A percentile compares a stretch with the other conserved stretches of the same genome.
Evolutionary conservation across 2,888 invertebrate species (phyloP).

Genomic region (Parnassius smintheus): DNA sequence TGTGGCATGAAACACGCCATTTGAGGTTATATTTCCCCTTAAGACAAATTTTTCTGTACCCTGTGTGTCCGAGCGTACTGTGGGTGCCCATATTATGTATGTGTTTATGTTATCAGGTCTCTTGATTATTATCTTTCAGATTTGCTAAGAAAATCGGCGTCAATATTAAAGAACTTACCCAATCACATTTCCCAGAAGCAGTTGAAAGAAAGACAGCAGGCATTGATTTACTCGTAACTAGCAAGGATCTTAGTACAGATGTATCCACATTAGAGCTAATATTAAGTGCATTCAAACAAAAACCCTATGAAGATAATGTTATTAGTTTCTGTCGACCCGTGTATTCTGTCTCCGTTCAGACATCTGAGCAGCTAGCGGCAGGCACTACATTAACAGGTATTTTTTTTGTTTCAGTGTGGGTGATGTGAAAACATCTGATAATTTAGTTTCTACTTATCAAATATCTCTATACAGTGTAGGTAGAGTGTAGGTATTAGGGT

Average conservation of each 20-base stretch:
- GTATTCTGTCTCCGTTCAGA: conserved; percentile 87
- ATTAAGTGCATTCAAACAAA: conserved; percentile 86
- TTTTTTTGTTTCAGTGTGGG: too few relatives aligned
- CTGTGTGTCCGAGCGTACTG: too few relatives aligned
- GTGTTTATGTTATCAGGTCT: too few relatives aligned
- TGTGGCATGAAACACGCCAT: too few relatives aligned
- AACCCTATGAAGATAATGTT: conserved; percentile 86
- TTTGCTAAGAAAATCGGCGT: conserved; percentile 71
- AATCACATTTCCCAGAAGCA: conserved; percentile 56
- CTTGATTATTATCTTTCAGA: conserved; percentile 38
- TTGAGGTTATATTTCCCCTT: too few relatives aligned
- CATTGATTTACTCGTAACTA: conserved; percentile 46
- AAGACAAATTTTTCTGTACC: too few relatives aligned
- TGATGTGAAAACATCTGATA: too few relatives aligned
- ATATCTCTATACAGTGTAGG: too few relatives aligned
- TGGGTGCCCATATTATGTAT: too few relatives aligned
- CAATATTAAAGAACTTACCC: conserved; percentile 64
- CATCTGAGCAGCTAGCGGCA: conserved; percentile 83
- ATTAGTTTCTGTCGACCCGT: conserved; percentile 86
- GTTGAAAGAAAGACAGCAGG: conserved; percentile 50
- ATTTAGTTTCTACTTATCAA: too few relatives aligned
- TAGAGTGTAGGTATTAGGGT: too few relatives aligned
- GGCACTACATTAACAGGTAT: conserved; percentile 84
- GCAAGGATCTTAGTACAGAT: conserved; percentile 79
- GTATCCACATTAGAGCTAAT: conserved; percentile 85